phyloP scores from a whole-genome alignment of 1,140 invertebrate species.

The Scaptomyza pallida region DNA sequence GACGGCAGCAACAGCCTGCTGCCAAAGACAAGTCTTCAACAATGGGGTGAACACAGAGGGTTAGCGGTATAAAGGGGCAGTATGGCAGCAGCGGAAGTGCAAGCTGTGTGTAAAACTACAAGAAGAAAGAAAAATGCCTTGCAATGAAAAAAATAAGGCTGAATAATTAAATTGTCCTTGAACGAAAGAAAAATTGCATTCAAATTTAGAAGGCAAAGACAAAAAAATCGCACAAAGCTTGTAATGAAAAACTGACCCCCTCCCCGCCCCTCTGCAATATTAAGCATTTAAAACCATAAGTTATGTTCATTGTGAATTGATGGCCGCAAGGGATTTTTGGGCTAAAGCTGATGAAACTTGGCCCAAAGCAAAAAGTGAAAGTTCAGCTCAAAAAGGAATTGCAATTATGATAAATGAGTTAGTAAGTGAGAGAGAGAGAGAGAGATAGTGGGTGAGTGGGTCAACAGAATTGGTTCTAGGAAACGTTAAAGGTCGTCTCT shows the following conservation, averaged over 20 bases:
- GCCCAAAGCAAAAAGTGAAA: constrained; percentile 59
- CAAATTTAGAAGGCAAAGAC: constrained; percentile 27
- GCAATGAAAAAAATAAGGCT: constrained; percentile 48
- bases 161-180: constrained; percentile 83
- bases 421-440: no score
- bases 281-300: constrained; percentile 39
- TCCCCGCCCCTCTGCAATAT: no score
- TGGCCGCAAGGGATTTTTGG: constrained; percentile 14
- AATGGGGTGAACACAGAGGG: constrained; percentile 32
- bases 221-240: constrained; percentile 32
- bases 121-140: constrained; percentile 36
- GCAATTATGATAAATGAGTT: constrained; percentile 16
- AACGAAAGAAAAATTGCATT: constrained; percentile 54
- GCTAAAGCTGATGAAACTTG: constrained; percentile 8
- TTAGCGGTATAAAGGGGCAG: constrained; percentile 17
- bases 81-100: constrained; percentile 62
- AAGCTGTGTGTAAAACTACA: constrained; percentile 55
- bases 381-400: constrained; percentile 25
- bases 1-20: constrained; percentile 60
- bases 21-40: constrained; percentile 67
- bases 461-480: constrained; percentile 1
- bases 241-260: constrained; percentile 5
- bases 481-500: not conserved
- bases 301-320: constrained; percentile 63
- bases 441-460: constrained; percentile 13